Evolutionary conservation across 2,797 vertebrate species (phyloP), one percentile per base, ranked within the genome.

Genomic region (Hydrocynus forskahlii): DNA sequence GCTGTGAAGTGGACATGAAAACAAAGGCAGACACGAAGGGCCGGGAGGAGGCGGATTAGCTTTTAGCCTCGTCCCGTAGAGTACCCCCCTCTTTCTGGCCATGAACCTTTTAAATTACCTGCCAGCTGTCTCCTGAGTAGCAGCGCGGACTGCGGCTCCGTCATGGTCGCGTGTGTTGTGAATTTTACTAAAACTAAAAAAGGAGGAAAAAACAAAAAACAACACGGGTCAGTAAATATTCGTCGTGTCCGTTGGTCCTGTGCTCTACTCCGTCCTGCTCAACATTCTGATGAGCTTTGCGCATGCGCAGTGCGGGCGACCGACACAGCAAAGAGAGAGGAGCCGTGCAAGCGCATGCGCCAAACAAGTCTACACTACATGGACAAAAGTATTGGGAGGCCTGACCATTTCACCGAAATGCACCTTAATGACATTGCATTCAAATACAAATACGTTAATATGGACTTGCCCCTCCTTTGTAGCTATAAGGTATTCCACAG

Each of bases 51-150:
- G 23, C 63, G 45, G 69, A 52, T 23, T 52, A 71, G 68, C 48
- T 5, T 83, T 89, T 63, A 92, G 91, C 89, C 70, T 54, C 40
- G 4, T 35, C n/a, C 52, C 54, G 29, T 83, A 40, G 38, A 81
- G 73, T 62, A 29, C 86, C 57, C 78, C 52, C 75, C 79, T 57
- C 80, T 77, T 35, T 35, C 35, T 35, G 35, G 74, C 80, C 76
- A 81, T 19, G 70, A 52, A 64, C 23, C 84, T 86, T 89, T 82
- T 35, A 60, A 76, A 82, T 96, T 95, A 99, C 97, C 97, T 96
- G 97, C 97, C 85, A 98, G 95, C 94, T 99, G 97, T 94, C 97
- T 97, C 93, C 96, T 95, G 93, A 98, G 95, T 90, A 98, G 94
- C 95, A 98, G 93, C 90, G 94, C 97, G 82, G 97, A 97, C 94